Evolutionary conservation across 2,797 vertebrate genomes (phyloP), one percentile per base, ranked within the genome.

Genomic region (Champsocephalus gunnari): DNA sequence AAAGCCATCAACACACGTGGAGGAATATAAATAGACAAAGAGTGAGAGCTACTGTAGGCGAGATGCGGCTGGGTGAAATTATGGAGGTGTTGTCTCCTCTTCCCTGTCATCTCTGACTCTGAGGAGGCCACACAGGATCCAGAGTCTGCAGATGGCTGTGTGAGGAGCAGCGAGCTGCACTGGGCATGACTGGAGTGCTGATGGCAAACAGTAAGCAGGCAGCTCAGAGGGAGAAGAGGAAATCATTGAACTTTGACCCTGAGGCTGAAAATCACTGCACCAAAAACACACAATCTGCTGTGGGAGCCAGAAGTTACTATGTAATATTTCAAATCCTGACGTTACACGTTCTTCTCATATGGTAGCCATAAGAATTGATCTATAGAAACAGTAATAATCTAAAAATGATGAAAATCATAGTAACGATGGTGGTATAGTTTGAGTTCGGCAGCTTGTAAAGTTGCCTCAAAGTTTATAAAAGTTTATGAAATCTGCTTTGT

Each of bases 231-330:
- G 62, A 80, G 64, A 82, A 75, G 67, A 79, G 81, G 56, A 81
- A 83, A 81, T 70, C 55, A 38, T 16, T 80, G 59, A 73, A 78
- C 83, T 83, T 75, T 87, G 77, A 87, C 73, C 66, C 64, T 8
- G 3, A 65, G 11, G 51, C 47, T 72, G 54, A 55, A 80, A 78
- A 80, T 73, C 59, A 19, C 28, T 3, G 50, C 66, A 63, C 53
- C 57, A 64, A 57, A 57, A 81, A 67, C 17, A 77, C 34, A 13
- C 79, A 57, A 54, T 66, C 44, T 47, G 32, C 47, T 54, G 48
- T 34, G 2, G 67, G 7, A 59, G 14, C 51, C 14, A 53, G 17
- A 51, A 19, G 7, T 28, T 43, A 32, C 50, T 9, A 24, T 12
- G 41, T 3, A 62, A 59, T 19, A 28, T 19, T 32, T 38, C n/a